Conservation (phyloP, 2,113 vertebrate species). For the Barnardius zonarius region DNA sequence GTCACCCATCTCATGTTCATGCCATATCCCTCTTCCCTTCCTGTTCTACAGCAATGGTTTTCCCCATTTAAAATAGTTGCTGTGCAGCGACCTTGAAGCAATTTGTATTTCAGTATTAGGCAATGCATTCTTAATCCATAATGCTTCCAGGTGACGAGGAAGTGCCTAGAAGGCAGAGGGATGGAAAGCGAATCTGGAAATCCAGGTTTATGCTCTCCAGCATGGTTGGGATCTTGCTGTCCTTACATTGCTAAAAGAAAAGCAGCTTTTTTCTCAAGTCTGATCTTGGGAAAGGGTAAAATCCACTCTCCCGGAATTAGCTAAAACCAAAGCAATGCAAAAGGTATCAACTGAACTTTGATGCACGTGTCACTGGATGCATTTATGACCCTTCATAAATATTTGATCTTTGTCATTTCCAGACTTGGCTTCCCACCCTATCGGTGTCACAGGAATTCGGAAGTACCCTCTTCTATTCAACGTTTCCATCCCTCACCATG, state of each 20-base stretch:
- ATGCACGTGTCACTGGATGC: background rate
- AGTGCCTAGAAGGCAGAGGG: background rate
- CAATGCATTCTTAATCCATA: background rate
- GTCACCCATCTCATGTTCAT: background rate
- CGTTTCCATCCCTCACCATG: slow-evolving; percentile 89
- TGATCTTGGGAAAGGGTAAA: background rate
- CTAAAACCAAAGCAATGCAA: background rate
- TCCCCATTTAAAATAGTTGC: background rate
- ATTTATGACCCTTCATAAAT: background rate
- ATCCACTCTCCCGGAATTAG: background rate
- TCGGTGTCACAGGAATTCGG: slow-evolving; percentile 77
- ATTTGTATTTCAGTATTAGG: background rate
- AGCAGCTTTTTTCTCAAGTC: rapidly evolving
- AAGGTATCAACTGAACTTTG: background rate
- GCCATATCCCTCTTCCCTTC: background rate
- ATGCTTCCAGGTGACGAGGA: background rate
- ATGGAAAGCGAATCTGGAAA: background rate
- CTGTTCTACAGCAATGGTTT: background rate
- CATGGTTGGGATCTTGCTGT: background rate
- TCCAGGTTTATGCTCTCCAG: background rate
- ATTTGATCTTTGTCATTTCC: slow-evolving; percentile 8
- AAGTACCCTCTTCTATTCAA: slow-evolving; percentile 94
- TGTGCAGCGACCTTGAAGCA: background rate
- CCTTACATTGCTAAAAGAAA: background rate
- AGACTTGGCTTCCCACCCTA: slow-evolving; percentile 82